A percentile compares a stretch with the other conserved stretches of the same genome.
Evolutionary conservation across 2,888 invertebrate species (phyloP).

Genomic region (Nebria salina): DNA sequence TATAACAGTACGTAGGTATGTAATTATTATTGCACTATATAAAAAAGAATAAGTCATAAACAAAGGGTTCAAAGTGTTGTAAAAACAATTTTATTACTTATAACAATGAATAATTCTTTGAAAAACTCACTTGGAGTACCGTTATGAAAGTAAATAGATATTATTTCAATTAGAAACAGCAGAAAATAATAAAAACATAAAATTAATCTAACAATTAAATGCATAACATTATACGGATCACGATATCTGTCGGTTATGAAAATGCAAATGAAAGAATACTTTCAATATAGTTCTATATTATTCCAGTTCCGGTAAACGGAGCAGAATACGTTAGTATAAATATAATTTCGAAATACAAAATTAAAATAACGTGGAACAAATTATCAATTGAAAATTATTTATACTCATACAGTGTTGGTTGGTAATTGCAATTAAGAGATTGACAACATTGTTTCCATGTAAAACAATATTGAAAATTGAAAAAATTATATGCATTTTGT

Average conservation of each 20-base stretch:
- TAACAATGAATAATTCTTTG: not conserved
- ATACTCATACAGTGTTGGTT: too few relatives aligned
- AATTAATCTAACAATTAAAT: not conserved
- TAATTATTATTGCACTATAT: not conserved
- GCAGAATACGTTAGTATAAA: too few relatives aligned
- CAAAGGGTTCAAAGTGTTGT: not conserved
- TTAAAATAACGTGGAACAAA: too few relatives aligned
- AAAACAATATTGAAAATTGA: not conserved
- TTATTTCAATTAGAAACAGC: not conserved
- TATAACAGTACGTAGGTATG: too few relatives aligned
- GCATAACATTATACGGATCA: not conserved
- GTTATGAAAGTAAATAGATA: constrained; percentile 1
- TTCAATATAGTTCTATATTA: not conserved
- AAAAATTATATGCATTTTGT: not conserved
- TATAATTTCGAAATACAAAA: too few relatives aligned
- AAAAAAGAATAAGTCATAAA: not conserved
- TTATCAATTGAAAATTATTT: too few relatives aligned
- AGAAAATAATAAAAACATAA: not conserved
- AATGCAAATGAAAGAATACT: not conserved
- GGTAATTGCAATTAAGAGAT: too few relatives aligned
- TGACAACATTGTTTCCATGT: too few relatives aligned
- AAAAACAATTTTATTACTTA: not conserved
- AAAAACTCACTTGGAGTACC: not conserved
- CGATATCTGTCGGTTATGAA: not conserved
- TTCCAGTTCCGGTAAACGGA: not conserved